Evolutionary conservation across 2,113 vertebrate species (phyloP).

Genomic region (Sitta europaea): DNA sequence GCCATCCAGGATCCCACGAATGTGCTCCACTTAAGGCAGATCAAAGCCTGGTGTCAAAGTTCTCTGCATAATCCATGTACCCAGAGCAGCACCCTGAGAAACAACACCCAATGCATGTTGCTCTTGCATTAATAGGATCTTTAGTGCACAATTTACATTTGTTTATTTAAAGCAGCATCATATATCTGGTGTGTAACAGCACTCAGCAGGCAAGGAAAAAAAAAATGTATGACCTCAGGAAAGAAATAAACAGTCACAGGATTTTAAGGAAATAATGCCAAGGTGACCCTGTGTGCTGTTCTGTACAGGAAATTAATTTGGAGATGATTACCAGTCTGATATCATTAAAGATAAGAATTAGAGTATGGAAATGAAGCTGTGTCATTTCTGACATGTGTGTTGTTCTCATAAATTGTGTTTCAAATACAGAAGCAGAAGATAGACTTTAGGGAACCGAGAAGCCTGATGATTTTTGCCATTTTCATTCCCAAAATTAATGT

Average conservation of each 20-base stretch:
- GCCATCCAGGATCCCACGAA: neutral
- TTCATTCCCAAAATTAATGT: neutral
- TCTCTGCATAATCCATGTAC: neutral
- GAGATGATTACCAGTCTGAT: neutral
- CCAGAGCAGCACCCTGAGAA: neutral
- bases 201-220: neutral
- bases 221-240: neutral
- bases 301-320: neutral
- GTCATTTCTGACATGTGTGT: neutral
- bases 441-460: neutral
- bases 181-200: neutral
- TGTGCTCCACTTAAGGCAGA: neutral
- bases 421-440: neutral
- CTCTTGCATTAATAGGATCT: neutral
- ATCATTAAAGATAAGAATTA: neutral
- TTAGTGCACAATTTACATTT: neutral
- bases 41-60: conserved; percentile 43
- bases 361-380: neutral
- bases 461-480: neutral
- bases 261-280: neutral
- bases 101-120: neutral
- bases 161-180: neutral
- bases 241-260: neutral
- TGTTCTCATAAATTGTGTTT: neutral
- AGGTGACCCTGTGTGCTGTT: too few relatives aligned